These are phyloP conservation scores for Borostomias antarcticus DNA, from an alignment of 2,797 vertebrate genomes.

Conservation along the genomic window DNA sequence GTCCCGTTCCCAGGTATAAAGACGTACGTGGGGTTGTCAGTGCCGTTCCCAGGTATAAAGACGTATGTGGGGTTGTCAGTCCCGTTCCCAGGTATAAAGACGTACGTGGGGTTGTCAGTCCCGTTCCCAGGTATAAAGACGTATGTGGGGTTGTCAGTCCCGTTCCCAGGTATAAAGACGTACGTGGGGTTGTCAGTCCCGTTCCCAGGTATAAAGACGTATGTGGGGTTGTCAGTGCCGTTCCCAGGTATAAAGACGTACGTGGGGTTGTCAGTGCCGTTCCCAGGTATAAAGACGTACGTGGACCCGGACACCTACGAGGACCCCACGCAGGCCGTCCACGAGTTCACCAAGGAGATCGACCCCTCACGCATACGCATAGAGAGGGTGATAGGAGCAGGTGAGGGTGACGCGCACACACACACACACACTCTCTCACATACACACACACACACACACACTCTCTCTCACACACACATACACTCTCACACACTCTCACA, in stretches of 20 bases:
- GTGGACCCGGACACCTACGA: constrained; percentile 97
- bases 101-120: constrained; percentile 60
- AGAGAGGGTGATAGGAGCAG: constrained; percentile 96
- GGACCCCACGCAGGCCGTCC: constrained; percentile 93
- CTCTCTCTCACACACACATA: not conserved
- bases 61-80: constrained; percentile 67
- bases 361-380: constrained; percentile 96
- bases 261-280: no score
- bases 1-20: constrained; percentile 80
- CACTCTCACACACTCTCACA: no score
- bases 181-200: constrained; percentile 56
- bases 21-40: constrained; percentile 60
- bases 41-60: constrained; percentile 81
- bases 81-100: constrained; percentile 80
- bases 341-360: constrained; percentile 97
- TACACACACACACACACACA: constrained; percentile 2
- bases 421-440: not conserved
- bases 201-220: constrained; percentile 82
- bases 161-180: constrained; percentile 81
- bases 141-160: constrained; percentile 58
- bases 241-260: no score
- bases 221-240: constrained; percentile 72
- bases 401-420: constrained; percentile 62
- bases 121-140: constrained; percentile 81
- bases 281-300: constrained; percentile 94